Conservation (phyloP, 2,797 vertebrate species). For the Distichodus sexfasciatus region DNA sequence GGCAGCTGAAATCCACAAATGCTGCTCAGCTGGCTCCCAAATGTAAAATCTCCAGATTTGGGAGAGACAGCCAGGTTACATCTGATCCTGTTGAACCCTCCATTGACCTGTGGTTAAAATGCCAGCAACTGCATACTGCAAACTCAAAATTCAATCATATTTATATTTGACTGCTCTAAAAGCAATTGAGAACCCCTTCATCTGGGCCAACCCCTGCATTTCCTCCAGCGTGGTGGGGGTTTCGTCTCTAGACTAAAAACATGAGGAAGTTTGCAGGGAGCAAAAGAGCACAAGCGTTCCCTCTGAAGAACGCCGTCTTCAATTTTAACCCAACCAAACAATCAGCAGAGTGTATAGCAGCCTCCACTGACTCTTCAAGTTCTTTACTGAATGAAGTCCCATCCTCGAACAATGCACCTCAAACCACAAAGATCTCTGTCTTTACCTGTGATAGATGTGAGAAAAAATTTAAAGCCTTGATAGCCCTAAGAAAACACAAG, state of each 20-base stretch:
- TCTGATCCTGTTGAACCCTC: not conserved
- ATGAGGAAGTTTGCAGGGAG: conserved; percentile 21
- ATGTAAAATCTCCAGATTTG: not conserved
- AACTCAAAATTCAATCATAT: not conserved
- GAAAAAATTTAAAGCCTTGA: conserved; percentile 17
- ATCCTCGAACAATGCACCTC: not conserved
- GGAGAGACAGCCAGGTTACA: too few relatives aligned
- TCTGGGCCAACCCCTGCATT: conserved; percentile 6
- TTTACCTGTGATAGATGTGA: not conserved
- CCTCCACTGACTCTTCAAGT: not conserved
- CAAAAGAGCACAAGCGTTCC: too few relatives aligned
- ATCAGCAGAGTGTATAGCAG: too few relatives aligned
- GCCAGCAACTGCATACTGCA: not conserved
- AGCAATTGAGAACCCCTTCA: conserved; percentile 11
- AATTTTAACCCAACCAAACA: too few relatives aligned
- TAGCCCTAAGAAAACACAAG: conserved; percentile 2
- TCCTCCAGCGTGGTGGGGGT: conserved; percentile 8
- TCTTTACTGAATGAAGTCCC: not conserved
- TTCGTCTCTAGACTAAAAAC: too few relatives aligned
- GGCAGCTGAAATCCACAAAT: too few relatives aligned
- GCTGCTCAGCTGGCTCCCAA: not conserved
- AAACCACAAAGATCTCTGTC: not conserved
- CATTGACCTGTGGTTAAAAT: not conserved
- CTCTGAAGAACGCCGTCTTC: too few relatives aligned
- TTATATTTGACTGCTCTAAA: not conserved